Evolutionary conservation across 2,797 vertebrate genomes (phyloP), one percentile per base, ranked within the genome.

Genomic region (Cheirogaleus major): DNA sequence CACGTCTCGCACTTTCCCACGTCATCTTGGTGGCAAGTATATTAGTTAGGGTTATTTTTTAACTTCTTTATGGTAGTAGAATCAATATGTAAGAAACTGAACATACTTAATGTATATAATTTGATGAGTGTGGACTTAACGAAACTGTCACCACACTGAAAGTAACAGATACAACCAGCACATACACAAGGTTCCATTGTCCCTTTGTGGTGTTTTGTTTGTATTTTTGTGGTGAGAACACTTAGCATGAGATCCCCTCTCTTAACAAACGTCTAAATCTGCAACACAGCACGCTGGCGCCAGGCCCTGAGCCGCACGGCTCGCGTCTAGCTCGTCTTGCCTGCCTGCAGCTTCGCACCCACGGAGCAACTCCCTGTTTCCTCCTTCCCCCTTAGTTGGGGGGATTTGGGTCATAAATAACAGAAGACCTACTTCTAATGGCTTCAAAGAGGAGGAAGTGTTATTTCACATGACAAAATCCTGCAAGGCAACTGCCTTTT

Each of bases 221-320:
- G 52, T 55, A 11, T 14, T 4, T 41, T 13, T 55, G 43, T 18
- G 43, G 25, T 32, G 27, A 45, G 43, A 45, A 48, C 43, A 18
- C 27, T 30, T 17, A 8, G 14, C 7, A 30, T 10, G 25, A 9
- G 12, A 17, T 50, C 30, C 32, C 8, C 73, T 14, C 4, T 22
- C 45, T 22, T 12, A 20, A n/a, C 67, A 59, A 41, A 41, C 14
- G 41, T 30, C 0, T 30, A 57, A 41, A 27, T 13, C 4, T 15
- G 20, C 4, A 38, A 27, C 25, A 38, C 1, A 30, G 65, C 14
- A 8, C 18, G n/a, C 0, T 0, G 23, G 4, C 32, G 22, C 25
- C 4, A 12, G 63, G 23, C 35, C 15, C 22, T 30, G 25, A 3
- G 12, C 15, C 0, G 5, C 17, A 2, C 15, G 20, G 15, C 14